Percentiles rank a stretch among this genome's conserved stretches.
These are phyloP conservation scores for Hymenopus coronatus DNA, from an alignment of 2,888 invertebrate species.

Conservation along the genomic window DNA sequence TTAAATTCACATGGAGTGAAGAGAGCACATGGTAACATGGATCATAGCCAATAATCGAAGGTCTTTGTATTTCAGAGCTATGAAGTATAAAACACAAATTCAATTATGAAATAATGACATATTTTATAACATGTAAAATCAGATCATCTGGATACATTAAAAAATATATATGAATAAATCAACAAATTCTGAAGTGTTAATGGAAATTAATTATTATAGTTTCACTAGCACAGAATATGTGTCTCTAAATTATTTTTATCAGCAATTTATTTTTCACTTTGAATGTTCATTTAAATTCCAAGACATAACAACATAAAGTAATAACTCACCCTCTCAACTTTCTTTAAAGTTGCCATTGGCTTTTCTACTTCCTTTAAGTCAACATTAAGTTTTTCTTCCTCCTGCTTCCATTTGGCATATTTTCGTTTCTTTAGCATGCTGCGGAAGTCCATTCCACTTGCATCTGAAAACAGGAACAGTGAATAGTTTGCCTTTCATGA, in stretches of 20 bases:
- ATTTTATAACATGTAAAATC: not conserved
- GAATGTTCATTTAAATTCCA: too few species aligned
- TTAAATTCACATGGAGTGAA: not conserved
- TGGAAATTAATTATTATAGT: too few species aligned
- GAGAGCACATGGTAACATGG: not conserved
- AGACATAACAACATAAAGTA: not conserved
- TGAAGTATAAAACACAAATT: not conserved
- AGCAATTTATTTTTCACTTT: too few species aligned
- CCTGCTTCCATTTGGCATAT: constrained; percentile 91
- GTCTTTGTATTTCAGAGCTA: not conserved
- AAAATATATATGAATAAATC: too few species aligned
- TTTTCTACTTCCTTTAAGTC: constrained; percentile 89
- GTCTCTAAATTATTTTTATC: too few species aligned
- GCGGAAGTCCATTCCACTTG: constrained; percentile 98
- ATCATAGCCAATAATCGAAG: not conserved
- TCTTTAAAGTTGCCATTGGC: constrained; percentile 81
- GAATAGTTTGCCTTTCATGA: not conserved
- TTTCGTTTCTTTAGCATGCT: constrained; percentile 95
- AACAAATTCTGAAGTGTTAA: too few species aligned
- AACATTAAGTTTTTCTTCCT: constrained; percentile 90
- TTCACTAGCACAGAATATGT: too few species aligned
- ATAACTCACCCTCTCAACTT: constrained; percentile 86
- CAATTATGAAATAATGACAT: not conserved
- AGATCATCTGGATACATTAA: not conserved
- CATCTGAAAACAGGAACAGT: constrained; percentile 57